Percentiles rank a stretch among this genome's conserved stretches.
Evolutionary conservation across 2,888 invertebrate genomes (phyloP).

Genomic region (Hemicrepidius hirtus): DNA sequence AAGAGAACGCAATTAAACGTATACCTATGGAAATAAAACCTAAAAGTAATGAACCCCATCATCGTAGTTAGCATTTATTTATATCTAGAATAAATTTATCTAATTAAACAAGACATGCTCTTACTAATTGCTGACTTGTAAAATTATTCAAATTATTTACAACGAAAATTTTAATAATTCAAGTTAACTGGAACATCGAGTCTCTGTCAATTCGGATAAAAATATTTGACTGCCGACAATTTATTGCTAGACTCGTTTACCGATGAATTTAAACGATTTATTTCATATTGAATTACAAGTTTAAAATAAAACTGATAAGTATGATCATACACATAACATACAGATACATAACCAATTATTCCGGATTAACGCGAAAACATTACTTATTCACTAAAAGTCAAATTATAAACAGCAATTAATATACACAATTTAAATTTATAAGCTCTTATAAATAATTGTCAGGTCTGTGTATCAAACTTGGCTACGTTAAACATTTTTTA

Average conservation of each 20-base stretch:
- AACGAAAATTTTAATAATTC: constrained; percentile 46
- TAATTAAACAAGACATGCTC: constrained; percentile 43
- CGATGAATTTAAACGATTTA: constrained; percentile 46
- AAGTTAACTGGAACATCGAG: constrained; percentile 40
- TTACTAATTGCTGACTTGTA: constrained; percentile 41
- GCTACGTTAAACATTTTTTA: neutral
- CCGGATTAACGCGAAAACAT: constrained; percentile 29
- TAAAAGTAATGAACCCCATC: constrained; percentile 27
- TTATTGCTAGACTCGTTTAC: constrained; percentile 45
- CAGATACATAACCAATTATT: neutral
- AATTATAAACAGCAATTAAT: constrained; percentile 44
- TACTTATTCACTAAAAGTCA: constrained; percentile 32
- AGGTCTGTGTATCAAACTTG: neutral
- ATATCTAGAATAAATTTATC: constrained; percentile 39
- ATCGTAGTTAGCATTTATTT: constrained; percentile 28
- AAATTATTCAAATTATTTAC: constrained; percentile 46
- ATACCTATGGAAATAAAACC: constrained; percentile 24
- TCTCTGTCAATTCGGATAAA: constrained; percentile 41
- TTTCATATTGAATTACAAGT: constrained; percentile 44
- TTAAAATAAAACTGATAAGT: constrained; percentile 26
- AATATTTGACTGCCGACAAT: constrained; percentile 42
- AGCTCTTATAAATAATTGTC: too few species aligned
- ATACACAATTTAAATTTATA: too few species aligned
- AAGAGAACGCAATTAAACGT: constrained; percentile 16
- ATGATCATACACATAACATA: constrained; percentile 9